A percentile compares a stretch with the other conserved stretches of the same genome.
Evolutionary conservation across 1,140 invertebrate genomes (phyloP).

Genomic region (Oppia nitens): DNA sequence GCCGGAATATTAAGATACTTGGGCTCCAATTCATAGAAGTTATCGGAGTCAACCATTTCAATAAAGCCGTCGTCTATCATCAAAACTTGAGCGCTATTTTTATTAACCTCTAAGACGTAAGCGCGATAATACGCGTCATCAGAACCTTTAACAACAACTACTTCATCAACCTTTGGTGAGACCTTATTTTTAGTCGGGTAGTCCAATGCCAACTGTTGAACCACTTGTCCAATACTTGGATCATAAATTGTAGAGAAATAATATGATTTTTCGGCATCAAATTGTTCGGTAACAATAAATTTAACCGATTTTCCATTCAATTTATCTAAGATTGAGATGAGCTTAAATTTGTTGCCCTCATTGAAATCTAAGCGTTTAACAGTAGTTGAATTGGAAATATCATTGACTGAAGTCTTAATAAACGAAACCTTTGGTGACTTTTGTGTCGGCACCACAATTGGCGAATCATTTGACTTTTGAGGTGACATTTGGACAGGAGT

Average conservation of each 20-base stretch:
- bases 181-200: neutral
- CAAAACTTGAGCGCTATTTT: neutral
- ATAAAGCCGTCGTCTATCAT: neutral
- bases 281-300: neutral
- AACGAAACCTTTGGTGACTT: neutral
- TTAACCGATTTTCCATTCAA: neutral
- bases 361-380: too few relatives aligned
- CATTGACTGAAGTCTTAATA: neutral
- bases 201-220: neutral
- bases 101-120: neutral
- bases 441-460: too few relatives aligned
- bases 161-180: neutral
- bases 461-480: neutral
- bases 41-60: conserved; percentile 37
- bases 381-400: too few relatives aligned
- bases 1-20: conserved; percentile 69
- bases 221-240: neutral
- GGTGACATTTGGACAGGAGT: neutral
- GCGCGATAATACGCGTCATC: neutral
- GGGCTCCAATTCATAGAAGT: conserved; percentile 62
- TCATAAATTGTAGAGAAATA: neutral
- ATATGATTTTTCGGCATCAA: neutral
- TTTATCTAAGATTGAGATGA: neutral
- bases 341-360: too few relatives aligned
- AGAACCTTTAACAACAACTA: neutral